Evolutionary conservation across 2,113 vertebrate species (phyloP), one percentile per base, ranked within the genome.

Genomic region (Halichoeres trimaculatus): DNA sequence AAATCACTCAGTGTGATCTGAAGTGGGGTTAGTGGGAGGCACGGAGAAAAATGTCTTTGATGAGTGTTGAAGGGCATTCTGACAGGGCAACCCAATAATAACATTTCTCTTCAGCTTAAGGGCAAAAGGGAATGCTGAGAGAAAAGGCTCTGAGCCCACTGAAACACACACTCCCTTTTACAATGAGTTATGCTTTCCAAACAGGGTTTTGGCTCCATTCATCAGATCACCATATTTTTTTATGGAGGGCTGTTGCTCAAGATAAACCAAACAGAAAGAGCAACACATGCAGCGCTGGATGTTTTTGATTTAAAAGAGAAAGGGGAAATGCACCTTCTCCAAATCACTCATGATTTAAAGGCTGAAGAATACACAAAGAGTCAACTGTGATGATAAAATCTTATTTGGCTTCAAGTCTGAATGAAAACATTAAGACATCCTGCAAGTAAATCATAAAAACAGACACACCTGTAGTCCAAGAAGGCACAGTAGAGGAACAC

Each of bases 401-500:
- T 23, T 14, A 47, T 35, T 54, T 78, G 69, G 73, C 22, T 51
- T 30, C 23, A 51, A 17, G 53, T 70, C 19, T 74, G 41, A 64
- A 78, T 63, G 45, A 71, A 48, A 30, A 65, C 61, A 80, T 54
- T 70, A 41, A 59, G 30, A 64, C 36, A 59, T 36, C 26, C 35
- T 56, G 54, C 20, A 71, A 72, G 10, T 1, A 48, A 69, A 65
- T 65, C 34, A 45, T 12, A 4, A 61, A 56, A 34, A 65, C 38
- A 55, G 17, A 90, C 91, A 36, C 93, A 99, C 98, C 97, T 98
- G 61, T 97, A 98, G 87, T 99, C 95, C 91, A 99, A 89, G 86
- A 97, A 99, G 22, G 96, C 96, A 1, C 98, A 99, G 90, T 98
- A 98, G 19, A 97, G 93, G 78, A 95, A 93, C 62, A 97, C 90